Percentiles rank a stretch among this genome's conserved stretches.
Conservation (phyloP, 2,888 invertebrate species). For the Hypsopygia costalis region DNA sequence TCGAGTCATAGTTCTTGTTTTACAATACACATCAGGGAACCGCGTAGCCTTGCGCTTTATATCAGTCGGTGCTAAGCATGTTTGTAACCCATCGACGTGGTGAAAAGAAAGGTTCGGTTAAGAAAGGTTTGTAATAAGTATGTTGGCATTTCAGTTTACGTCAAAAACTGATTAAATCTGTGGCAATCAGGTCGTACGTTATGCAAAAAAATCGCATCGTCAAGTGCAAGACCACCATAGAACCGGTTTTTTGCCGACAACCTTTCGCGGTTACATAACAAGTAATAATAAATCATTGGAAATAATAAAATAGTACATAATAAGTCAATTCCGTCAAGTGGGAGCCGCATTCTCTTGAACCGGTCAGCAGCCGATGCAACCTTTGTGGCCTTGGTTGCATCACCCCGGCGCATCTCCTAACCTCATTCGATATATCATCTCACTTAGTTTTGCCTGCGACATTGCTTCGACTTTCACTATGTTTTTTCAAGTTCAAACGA, state of each 20-base stretch:
- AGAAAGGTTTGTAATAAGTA: too few species aligned
- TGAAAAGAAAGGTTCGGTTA: too few species aligned
- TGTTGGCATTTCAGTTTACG: too few species aligned
- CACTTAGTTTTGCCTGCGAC: neutral
- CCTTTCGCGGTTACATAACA: neutral
- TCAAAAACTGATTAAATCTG: too few species aligned
- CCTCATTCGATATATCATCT: conserved; percentile 1
- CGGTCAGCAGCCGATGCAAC: conserved; percentile 25
- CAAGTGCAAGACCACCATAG: neutral
- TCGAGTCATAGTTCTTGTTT: too few species aligned
- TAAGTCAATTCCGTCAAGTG: neutral
- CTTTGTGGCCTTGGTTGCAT: conserved; percentile 40
- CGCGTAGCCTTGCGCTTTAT: too few species aligned
- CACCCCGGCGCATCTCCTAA: conserved; percentile 25
- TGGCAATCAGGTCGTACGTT: too few species aligned
- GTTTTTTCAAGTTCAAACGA: too few species aligned
- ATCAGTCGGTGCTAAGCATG: too few species aligned
- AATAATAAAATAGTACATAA: neutral
- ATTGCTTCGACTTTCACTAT: neutral
- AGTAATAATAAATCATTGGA: neutral
- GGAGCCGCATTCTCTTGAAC: conserved; percentile 16
- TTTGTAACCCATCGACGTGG: too few species aligned
- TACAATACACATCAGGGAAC: too few species aligned
- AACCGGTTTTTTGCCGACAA: neutral
- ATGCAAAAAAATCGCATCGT: neutral